Evolutionary conservation across 2,113 vertebrate genomes (phyloP).

Genomic region (Thamnophis sirtalis): DNA sequence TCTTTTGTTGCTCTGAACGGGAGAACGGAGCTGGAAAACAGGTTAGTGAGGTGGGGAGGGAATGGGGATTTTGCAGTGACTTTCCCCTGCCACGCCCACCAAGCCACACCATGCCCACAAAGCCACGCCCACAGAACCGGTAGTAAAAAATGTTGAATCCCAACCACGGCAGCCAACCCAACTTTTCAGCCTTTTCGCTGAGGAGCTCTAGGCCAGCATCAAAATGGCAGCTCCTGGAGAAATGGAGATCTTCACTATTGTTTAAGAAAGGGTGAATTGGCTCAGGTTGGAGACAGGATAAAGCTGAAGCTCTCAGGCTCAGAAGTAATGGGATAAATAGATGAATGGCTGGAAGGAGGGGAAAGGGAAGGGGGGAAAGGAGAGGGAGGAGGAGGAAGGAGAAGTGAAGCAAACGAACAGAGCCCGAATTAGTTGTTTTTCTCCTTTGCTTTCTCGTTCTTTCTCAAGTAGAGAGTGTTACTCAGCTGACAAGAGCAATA

Average conservation of each 20-base stretch:
- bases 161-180: neutral
- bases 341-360: neutral
- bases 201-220: neutral
- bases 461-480: neutral
- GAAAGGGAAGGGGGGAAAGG: neutral
- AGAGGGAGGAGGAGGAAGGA: neutral
- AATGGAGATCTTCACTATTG: neutral
- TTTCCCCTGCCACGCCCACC: too few relatives aligned
- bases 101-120: too few relatives aligned
- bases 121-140: too few relatives aligned
- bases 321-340: neutral
- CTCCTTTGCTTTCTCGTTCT: neutral
- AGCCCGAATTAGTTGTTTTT: neutral
- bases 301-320: neutral
- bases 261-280: neutral
- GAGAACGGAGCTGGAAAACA: too few relatives aligned
- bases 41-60: too few relatives aligned
- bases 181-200: neutral
- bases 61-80: too few relatives aligned
- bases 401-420: neutral
- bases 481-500: neutral
- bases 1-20: too few relatives aligned
- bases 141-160: too few relatives aligned
- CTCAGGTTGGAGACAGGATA: neutral
- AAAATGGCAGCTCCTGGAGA: neutral